These are phyloP conservation scores for Pachypanchax playfairii DNA, from an alignment of 2,113 vertebrate species.

Conservation along the genomic window DNA sequence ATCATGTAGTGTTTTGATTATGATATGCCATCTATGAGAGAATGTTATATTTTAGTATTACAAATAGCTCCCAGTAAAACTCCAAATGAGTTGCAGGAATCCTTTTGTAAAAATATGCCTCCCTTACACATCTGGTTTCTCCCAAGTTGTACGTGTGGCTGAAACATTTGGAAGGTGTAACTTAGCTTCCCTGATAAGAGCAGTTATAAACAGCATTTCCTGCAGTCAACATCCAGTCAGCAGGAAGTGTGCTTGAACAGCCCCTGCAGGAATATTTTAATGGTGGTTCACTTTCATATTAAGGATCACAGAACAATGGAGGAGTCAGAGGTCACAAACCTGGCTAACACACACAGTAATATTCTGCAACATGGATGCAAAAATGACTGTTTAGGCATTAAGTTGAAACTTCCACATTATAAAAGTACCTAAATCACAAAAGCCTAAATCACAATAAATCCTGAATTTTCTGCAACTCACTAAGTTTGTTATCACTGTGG, in stretches of 20 bases:
- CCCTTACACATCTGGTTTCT: slow-evolving; percentile 1
- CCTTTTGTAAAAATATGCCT: no score
- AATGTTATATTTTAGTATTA: not conserved
- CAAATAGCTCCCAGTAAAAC: not conserved
- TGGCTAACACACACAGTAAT: slow-evolving; percentile 25
- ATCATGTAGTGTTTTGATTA: no score
- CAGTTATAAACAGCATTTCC: slow-evolving; percentile 58
- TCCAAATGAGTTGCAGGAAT: no score
- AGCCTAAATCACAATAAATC: not conserved
- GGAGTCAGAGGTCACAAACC: slow-evolving; percentile 48
- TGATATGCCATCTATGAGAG: not conserved
- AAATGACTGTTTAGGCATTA: slow-evolving; percentile 32
- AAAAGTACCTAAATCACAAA: slow-evolving; percentile 1
- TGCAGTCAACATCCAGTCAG: slow-evolving; percentile 50
- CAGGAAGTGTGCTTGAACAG: slow-evolving; percentile 59
- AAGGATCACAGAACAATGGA: slow-evolving; percentile 61
- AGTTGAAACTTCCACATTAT: slow-evolving; percentile 22
- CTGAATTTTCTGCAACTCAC: not conserved
- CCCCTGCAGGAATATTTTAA: slow-evolving; percentile 35
- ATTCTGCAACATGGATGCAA: slow-evolving; percentile 35
- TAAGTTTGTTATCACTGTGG: slow-evolving; percentile 8
- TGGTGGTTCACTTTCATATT: slow-evolving; percentile 61
- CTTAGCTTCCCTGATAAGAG: slow-evolving; percentile 59
- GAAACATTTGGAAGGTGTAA: slow-evolving; percentile 32
- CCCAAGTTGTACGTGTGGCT: slow-evolving; percentile 1